Evolutionary conservation across 2,113 vertebrate genomes (phyloP).

Genomic region (Dolichallabes microphthalmus): DNA sequence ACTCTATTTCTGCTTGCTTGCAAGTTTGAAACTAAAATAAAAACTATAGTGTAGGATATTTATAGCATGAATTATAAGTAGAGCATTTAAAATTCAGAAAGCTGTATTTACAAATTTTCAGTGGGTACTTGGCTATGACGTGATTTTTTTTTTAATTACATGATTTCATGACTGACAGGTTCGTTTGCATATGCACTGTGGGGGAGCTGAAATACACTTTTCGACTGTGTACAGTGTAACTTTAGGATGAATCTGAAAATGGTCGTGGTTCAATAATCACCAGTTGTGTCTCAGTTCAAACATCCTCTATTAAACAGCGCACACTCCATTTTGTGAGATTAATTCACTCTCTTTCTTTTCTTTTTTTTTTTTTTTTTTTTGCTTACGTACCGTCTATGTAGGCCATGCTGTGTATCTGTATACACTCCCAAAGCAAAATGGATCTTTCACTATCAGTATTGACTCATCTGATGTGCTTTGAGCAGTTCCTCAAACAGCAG

Average conservation of each 20-base stretch:
- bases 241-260: slow-evolving; percentile 19
- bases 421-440: slow-evolving; percentile 7
- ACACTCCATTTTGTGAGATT: neutral
- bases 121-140: neutral
- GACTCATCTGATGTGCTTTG: slow-evolving; percentile 35
- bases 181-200: neutral
- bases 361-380: neutral
- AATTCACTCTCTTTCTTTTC: neutral
- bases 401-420: slow-evolving; percentile 4
- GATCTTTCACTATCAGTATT: slow-evolving; percentile 26
- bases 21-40: neutral
- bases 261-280: neutral
- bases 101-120: neutral
- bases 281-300: neutral
- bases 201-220: neutral
- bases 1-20: neutral
- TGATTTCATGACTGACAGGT: slow-evolving; percentile 6
- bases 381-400: neutral
- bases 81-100: slow-evolving; percentile 3
- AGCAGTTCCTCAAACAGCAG: slow-evolving; percentile 24
- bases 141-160: neutral
- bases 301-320: neutral
- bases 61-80: neutral
- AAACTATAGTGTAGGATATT: neutral
- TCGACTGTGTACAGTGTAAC: slow-evolving; percentile 4